phyloP scores from a whole-genome alignment of 1,140 invertebrate genomes.

The Nixonia krombeini region DNA sequence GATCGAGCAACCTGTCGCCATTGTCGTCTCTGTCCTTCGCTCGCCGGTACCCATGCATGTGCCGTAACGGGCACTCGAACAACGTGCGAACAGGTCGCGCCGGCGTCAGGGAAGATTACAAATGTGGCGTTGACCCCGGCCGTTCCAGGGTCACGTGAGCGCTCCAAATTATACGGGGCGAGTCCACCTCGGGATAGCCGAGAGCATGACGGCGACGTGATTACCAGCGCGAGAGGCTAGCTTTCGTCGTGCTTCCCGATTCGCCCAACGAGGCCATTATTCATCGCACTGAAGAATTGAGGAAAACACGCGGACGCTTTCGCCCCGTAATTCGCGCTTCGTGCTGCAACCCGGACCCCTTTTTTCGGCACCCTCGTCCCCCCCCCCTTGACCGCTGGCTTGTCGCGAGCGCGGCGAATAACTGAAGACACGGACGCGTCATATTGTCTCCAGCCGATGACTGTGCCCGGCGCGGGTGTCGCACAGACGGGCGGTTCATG shows the following conservation, averaged over 20 bases:
- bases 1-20: slow-evolving; percentile 43
- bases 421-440: no score
- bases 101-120: slow-evolving; percentile 66
- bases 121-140: slow-evolving; percentile 66
- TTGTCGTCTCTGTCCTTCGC: slow-evolving; percentile 48
- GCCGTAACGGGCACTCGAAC: slow-evolving; percentile 53
- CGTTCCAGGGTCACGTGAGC: slow-evolving; percentile 67
- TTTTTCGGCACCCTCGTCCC: no score
- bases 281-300: slow-evolving; percentile 42
- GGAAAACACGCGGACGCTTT: slow-evolving; percentile 44
- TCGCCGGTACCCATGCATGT: slow-evolving; percentile 39
- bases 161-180: slow-evolving; percentile 70
- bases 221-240: slow-evolving; percentile 58
- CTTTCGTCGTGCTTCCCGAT: slow-evolving; percentile 58
- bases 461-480: no score
- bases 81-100: slow-evolving; percentile 68
- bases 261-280: slow-evolving; percentile 49
- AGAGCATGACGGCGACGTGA: slow-evolving; percentile 60
- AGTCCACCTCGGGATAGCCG: slow-evolving; percentile 57
- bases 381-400: no score
- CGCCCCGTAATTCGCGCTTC: slow-evolving; percentile 37
- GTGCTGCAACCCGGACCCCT: slow-evolving; percentile 28
- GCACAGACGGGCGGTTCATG: no score
- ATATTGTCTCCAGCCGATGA: no score
- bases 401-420: no score